A percentile compares a stretch with the other conserved stretches of the same genome.
Evolutionary conservation across 2,797 vertebrate species (phyloP).

Genomic region (Sylvilagus floridanus): DNA sequence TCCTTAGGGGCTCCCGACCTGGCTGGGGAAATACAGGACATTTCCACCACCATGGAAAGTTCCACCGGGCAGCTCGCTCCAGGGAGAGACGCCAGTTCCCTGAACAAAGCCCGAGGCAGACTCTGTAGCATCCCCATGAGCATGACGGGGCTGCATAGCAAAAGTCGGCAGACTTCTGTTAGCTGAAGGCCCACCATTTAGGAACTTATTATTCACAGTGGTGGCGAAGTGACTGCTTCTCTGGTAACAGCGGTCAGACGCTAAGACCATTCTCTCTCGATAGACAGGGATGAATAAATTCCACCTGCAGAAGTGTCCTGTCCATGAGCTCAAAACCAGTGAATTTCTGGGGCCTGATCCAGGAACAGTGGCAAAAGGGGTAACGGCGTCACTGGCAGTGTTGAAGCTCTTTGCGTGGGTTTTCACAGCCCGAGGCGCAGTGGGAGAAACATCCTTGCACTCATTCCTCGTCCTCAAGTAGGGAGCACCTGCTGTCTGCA

Average conservation of each 20-base stretch:
- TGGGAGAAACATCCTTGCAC: not conserved
- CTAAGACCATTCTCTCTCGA: not conserved
- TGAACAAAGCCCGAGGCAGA: not conserved
- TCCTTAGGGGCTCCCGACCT: too few relatives aligned
- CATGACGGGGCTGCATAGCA: not conserved
- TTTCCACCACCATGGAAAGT: not conserved
- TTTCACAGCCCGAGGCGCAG: too few relatives aligned
- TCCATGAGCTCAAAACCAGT: not conserved
- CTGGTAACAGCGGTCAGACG: not conserved
- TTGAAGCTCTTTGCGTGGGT: not conserved
- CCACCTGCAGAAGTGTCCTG: not conserved
- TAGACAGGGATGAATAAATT: not conserved
- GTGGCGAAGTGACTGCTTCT: not conserved
- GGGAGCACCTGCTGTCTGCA: rapidly evolving
- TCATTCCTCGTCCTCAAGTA: not conserved
- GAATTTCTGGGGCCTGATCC: not conserved
- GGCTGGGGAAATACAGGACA: not conserved
- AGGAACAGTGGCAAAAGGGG: not conserved
- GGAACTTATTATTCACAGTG: not conserved
- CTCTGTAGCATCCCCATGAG: not conserved
- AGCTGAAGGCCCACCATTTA: not conserved
- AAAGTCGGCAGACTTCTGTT: not conserved
- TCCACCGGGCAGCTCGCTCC: not conserved
- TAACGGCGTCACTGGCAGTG: not conserved
- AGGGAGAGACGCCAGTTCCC: not conserved